Base-by-base conservation (phyloP, 2,888 invertebrate genomes). In the Acrobasis consociella region DNA sequence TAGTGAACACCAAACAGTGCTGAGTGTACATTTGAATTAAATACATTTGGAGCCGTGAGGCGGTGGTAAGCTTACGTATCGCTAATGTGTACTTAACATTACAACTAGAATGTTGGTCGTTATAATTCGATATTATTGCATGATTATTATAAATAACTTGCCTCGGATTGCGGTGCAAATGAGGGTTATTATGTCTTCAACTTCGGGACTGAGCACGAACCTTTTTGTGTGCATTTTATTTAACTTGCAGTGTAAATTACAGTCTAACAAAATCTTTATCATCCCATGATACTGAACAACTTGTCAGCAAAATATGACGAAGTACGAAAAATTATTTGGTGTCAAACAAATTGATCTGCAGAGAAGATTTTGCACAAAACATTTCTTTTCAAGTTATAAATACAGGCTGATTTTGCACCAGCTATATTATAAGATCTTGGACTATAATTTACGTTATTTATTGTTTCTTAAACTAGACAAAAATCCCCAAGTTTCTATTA, bases 21-120 rank as follows among this genome's bases (percentile, higher is more conserved):
- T 61, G 65, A 62, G 68, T 73, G 69, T 69, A 70, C 68, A 73
- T 69, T 71, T 67, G 73, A n/a, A n/a, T 70, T 70, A 71, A 73
- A 69, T 58, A 72, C 65, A 64, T 69, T 68, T 67, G 62, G 71
- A 71, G 72, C 68, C 63, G 37, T 63, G 22, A 62, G 71, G 69
- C 70, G 64, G 72, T 73, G 72, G 65, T 49, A 71, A 70, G 68
- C 69, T 62, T 60, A 62, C 60, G 62, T 64, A 62, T 52, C 63
- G 63, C 65, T 62, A 65, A 58, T 61, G 56, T 62, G 58, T 42
- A 42, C 51, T 56, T 42, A 56, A 17, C 22, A 42, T 46, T 56
- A 56, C 42, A 56, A 56, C 56, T 53, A 61, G 22, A 31, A 52
- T 13, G 39, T 56, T 56, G 56, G 56, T 56, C 56, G 17, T 46